Conservation (phyloP, 2,888 invertebrate species). For the Diplazon laetatorius region DNA sequence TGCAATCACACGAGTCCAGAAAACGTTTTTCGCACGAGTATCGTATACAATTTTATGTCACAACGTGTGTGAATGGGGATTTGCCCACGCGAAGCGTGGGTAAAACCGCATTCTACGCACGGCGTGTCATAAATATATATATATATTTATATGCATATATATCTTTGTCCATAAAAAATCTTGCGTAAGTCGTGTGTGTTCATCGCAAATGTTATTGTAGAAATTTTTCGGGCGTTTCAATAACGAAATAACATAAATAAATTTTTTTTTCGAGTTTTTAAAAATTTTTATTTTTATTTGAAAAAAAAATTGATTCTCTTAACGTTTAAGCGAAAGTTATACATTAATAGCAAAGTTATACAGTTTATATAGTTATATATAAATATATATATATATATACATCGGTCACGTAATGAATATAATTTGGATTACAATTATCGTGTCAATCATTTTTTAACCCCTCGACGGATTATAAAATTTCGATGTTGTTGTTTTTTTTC, state of each 20-base stretch:
- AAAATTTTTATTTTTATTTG: no score
- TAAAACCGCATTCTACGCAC: no score
- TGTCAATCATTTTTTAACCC: constrained; percentile 52
- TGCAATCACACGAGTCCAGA: no score
- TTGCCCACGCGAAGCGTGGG: no score
- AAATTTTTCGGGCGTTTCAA: background rate
- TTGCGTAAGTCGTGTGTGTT: background rate
- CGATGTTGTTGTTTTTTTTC: no score
- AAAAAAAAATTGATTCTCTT: constrained; percentile 19
- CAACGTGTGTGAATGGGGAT: no score
- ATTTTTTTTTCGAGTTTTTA: no score
- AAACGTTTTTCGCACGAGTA: no score
- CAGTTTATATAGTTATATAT: constrained; percentile 56
- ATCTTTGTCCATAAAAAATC: constrained; percentile 18
- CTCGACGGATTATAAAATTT: no score
- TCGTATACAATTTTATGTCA: no score
- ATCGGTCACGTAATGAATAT: constrained; percentile 57
- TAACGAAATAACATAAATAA: constrained; percentile 1
- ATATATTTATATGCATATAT: no score
- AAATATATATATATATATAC: constrained; percentile 57
- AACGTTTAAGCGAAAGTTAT: constrained; percentile 44
- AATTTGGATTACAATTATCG: constrained; percentile 55
- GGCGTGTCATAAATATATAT: no score
- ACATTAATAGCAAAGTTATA: constrained; percentile 51
- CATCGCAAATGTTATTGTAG: constrained; percentile 18